Evolutionary conservation across 1,140 invertebrate species (phyloP), one percentile per base, ranked within the genome.

Genomic region (Trachelipus rathkii): DNA sequence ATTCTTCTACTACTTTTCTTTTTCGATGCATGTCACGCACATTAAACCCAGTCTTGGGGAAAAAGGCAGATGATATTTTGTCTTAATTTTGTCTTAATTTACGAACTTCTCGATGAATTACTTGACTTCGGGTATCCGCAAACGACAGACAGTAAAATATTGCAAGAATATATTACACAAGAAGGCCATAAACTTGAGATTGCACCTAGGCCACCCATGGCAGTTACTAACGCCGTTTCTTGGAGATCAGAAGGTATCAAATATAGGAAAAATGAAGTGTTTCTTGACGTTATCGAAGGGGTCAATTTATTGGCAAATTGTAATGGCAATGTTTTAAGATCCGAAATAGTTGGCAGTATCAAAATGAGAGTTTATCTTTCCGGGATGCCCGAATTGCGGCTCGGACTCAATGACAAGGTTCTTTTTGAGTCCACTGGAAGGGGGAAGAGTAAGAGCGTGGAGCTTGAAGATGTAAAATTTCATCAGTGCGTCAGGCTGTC

Each of bases 21-120:
- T n/a, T n/a, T n/a, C n/a, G n/a, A n/a, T n/a, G n/a, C n/a, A n/a
- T n/a, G n/a, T n/a, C n/a, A n/a, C n/a, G n/a, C n/a, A n/a, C n/a
- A n/a, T n/a, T n/a, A n/a, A n/a, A n/a, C n/a, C n/a, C n/a, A n/a
- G n/a, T n/a, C 85, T 99, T 8, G 97, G 99, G 87, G 97, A 99
- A 84, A 97, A 99, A 85, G 98, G 95, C 84, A 98, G 99, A 83
- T 86, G 97, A 46, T 97, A 99, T n/a, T n/a, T n/a, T n/a, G n/a
- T n/a, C n/a, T n/a, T 85, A 99, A 99, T 86, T 99, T 99, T 88
- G 98, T 99, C 0, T 93, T 99, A n/a, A 97, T 99, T 80, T 99
- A 99, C 84, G 98, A 99, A 85, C 86, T 99, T 4, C 85, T 99
- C 19, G 98, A 99, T 86, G 98, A 99, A 85, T 86, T 99, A 21